Evolutionary conservation across 2,797 vertebrate genomes (phyloP), one percentile per base, ranked within the genome.

Genomic region (Sparidentex hasta): DNA sequence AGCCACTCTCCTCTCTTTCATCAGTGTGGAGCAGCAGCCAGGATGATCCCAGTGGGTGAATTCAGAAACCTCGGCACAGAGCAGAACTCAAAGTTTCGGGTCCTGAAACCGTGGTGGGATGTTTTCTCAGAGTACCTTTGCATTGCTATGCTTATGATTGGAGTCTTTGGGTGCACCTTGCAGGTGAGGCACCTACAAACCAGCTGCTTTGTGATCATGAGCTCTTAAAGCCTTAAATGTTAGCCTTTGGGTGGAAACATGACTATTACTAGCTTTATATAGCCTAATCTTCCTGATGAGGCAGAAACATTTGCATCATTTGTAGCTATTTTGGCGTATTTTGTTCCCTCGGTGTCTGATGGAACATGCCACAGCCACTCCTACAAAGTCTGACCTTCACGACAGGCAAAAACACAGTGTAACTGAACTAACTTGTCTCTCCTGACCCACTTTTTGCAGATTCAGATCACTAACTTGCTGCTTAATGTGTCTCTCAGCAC

Each of bases 41-140:
- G 75, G 78, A 98, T 98, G 97, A 98, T 98, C 91, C 97, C 97
- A 0, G 95, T 98, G 80, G 95, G 95, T 0, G 97, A 98, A 90
- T 96, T 98, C 87, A 96, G 96, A 87, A 96, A 96, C 87, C 94
- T 98, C 23, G 90, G 91, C 63, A 76, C 93, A 0, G 97, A 97
- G 65, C 96, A 95, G 78, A 96, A 96, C 90, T 88, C 96, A 0
- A 95, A 96, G 64, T 96, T 96, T 78, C 96, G 97, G 76, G 95
- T 98, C 63, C 95, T 98, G 68, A 98, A 98, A 65, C 97, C 97
- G 1, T 98, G 97, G 97, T 98, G 97, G 97, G 97, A 98, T 8
- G 97, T 98, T 46, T 95, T 98, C 89, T 95, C 97, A 0, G 97
- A 98, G 87, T 98, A 98, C 83, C 90, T 98, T 76, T 97, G 97